Evolutionary conservation across 2,888 invertebrate species (phyloP), one percentile per base, ranked within the genome.

Genomic region (Epirrita christyi): DNA sequence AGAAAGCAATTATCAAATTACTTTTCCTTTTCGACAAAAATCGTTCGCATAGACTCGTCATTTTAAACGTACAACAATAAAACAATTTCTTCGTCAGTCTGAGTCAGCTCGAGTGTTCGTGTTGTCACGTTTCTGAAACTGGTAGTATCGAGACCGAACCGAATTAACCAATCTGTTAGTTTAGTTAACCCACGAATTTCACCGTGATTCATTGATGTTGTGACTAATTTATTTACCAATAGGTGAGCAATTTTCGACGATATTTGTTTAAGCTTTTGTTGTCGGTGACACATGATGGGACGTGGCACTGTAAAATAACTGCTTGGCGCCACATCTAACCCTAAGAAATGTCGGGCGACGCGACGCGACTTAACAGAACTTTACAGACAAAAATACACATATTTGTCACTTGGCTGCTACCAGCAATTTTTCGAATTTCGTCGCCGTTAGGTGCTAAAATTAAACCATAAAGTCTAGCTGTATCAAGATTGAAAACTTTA

Each of bases 61-160:
- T 80, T 78, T 44, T 38, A 55, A 0, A 52, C 48, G 53, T 41
- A 42, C 59, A 59, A 61, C 45, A 56, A 74, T 80, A 80, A 80
- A 80, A 81, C 66, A 69, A 71, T 67, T 66, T 64, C 65, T 74
- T 61, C 61, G 71, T 64, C 71, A 73, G 63, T 70, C 73, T 87
- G 85, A 88, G 78, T 85, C 86, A 86, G 66, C 67, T 73, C 68
- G 76, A 78, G 84, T 80, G 78, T 71, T 78, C 73, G 71, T 74
- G 80, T 74, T 73, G 81, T 76, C 74, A 76, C 79, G 76, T 81
- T 79, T 75, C 66, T 67, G 76, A 77, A 80, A 78, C 73, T 72
- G 74, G 72, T 71, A 71, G 57, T 7, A 68, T 63, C 58, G 60
- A 64, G 54, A 68, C 62, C 64, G 64, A 56, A 67, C 61, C 55